A percentile compares a stretch with the other conserved stretches of the same genome.
Evolutionary conservation across 2,888 invertebrate species (phyloP).

Genomic region (Ennomos quercinarius): DNA sequence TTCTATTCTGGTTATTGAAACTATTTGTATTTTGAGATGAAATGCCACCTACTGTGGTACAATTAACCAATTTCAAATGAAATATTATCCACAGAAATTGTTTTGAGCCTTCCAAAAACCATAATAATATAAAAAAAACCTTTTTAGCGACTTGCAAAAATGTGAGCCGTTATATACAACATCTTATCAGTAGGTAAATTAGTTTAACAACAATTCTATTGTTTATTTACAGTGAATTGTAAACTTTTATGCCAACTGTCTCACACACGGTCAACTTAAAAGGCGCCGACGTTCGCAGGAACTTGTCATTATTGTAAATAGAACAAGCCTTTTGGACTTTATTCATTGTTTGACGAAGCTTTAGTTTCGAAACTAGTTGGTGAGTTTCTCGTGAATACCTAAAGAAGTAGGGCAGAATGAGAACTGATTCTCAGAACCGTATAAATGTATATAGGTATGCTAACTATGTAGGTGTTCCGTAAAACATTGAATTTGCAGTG

Average conservation of each 20-base stretch:
- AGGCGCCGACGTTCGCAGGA: conserved; percentile 47
- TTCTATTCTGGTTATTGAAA: no score
- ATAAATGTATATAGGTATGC: neutral
- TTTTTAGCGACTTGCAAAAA: conserved; percentile 28
- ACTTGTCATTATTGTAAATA: conserved; percentile 32
- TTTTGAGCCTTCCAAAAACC: conserved; percentile 28
- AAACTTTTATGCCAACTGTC: conserved; percentile 52
- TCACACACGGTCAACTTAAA: conserved; percentile 65
- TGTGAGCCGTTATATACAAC: conserved; percentile 15
- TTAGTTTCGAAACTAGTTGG: conserved; percentile 21
- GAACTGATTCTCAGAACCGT: conserved; percentile 24
- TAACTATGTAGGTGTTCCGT: neutral
- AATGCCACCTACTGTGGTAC: neutral
- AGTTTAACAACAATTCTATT: conserved; percentile 51
- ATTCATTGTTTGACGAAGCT: conserved; percentile 29
- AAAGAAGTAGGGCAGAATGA: conserved; percentile 30
- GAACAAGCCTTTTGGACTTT: conserved; percentile 23
- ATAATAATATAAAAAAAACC: conserved; percentile 19
- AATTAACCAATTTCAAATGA: neutral
- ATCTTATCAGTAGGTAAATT: conserved; percentile 59
- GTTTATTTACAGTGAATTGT: conserved; percentile 45
- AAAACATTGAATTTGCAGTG: no score
- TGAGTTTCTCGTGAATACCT: conserved; percentile 34
- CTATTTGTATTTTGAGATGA: no score
- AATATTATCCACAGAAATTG: conserved; percentile 1